phyloP scores from a whole-genome alignment of 1,140 invertebrate species.

The Hesperophylax magnus region DNA sequence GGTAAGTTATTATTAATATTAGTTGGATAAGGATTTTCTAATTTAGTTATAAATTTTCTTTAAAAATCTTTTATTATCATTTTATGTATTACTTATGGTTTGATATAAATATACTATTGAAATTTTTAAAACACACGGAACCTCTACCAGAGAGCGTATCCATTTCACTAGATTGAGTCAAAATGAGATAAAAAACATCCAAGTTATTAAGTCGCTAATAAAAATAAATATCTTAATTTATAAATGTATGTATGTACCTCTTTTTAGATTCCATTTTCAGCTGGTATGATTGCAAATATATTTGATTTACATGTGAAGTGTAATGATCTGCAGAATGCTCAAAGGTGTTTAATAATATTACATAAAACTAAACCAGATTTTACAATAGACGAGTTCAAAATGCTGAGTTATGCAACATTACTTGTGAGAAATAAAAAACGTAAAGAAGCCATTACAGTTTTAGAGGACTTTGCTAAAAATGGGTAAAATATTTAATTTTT shows the following conservation, averaged over 20 bases:
- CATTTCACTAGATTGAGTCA: no score
- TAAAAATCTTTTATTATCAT: neutral
- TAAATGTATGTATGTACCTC: no score
- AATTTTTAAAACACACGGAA: no score
- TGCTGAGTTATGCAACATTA: conserved; percentile 70
- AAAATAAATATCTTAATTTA: conserved; percentile 7
- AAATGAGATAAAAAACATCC: no score
- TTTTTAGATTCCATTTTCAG: conserved; percentile 66
- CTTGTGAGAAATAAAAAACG: conserved; percentile 68
- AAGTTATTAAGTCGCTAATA: no score
- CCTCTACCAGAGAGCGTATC: no score
- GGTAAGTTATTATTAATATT: conserved; percentile 55
- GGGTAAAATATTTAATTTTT: conserved; percentile 58
- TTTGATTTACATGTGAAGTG: conserved; percentile 70
- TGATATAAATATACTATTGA: no score
- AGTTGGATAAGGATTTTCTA: no score
- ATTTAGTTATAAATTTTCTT: neutral
- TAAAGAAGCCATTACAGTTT: conserved; percentile 66
- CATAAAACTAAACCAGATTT: conserved; percentile 66
- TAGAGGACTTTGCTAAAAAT: conserved; percentile 63
- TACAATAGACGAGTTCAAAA: conserved; percentile 71
- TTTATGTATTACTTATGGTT: conserved; percentile 1
- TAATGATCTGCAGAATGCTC: conserved; percentile 67
- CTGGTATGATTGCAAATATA: conserved; percentile 71
- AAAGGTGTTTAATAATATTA: conserved; percentile 65